These are phyloP conservation scores for Anneissia japonica DNA, from an alignment of 35 echinoderm and acorn worm genomes.

Conservation along the genomic window DNA sequence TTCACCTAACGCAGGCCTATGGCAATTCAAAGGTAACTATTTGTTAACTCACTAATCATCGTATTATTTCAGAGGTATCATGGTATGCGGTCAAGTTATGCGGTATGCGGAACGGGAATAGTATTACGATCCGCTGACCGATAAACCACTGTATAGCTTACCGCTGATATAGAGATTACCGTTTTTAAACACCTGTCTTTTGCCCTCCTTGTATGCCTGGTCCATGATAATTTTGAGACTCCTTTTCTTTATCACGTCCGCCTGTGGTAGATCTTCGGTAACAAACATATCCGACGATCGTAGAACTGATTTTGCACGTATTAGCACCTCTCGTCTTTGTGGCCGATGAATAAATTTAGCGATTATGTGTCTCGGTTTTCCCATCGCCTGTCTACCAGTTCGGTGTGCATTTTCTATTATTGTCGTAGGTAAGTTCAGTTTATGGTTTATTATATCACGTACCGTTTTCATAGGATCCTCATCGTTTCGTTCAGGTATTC, in stretches of 20 bases:
- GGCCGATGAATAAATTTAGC: conserved; percentile 19
- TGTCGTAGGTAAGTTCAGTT: conserved; percentile 6
- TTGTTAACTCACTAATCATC: no score
- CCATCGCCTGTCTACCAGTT: background rate
- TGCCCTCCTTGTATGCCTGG: conserved; percentile 14
- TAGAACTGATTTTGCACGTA: background rate
- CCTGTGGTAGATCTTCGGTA: conserved; percentile 21
- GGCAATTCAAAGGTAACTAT: no score
- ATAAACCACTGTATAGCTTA: no score
- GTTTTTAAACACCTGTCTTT: background rate
- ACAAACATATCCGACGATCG: background rate
- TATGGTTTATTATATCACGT: background rate
- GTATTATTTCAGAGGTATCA: no score
- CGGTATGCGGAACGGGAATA: no score
- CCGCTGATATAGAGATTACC: conserved; percentile 12
- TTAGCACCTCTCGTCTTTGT: background rate
- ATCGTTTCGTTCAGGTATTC: background rate
- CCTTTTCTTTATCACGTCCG: conserved; percentile 4
- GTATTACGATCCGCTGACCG: no score
- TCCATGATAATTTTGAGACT: background rate
- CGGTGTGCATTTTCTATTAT: conserved; percentile 17
- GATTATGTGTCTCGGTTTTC: conserved; percentile 25
- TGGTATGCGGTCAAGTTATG: no score
- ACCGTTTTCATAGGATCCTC: background rate
- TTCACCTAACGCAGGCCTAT: no score